phyloP scores from a whole-genome alignment of 2,113 vertebrate species.

The Cisticola juncidis region DNA sequence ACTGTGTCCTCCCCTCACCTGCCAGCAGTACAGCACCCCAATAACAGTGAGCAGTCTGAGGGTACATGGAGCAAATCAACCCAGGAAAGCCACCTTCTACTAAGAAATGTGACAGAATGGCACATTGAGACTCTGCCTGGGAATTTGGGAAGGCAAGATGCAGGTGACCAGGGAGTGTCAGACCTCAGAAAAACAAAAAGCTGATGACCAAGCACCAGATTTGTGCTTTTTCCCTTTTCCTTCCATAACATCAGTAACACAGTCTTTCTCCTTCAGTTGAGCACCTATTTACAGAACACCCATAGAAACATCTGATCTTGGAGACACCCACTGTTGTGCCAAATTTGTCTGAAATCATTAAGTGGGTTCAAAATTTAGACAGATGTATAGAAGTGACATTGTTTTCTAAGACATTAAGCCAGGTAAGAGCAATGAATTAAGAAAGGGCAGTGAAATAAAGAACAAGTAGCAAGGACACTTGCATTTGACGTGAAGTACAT shows the following conservation, averaged over 20 bases:
- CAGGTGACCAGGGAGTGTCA: background rate
- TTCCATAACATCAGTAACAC: background rate
- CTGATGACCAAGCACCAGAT: background rate
- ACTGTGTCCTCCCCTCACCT: background rate
- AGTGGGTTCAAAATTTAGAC: background rate
- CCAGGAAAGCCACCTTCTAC: background rate
- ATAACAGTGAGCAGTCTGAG: background rate
- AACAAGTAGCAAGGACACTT: background rate
- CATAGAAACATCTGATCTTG: background rate
- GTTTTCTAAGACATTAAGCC: background rate
- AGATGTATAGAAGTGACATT: background rate
- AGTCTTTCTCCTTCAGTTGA: background rate
- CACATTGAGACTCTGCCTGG: rapidly evolving
- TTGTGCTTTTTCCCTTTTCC: background rate
- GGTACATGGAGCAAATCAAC: background rate
- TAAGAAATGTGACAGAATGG: background rate
- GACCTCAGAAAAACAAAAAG: background rate
- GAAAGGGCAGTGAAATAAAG: background rate
- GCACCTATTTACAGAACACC: background rate
- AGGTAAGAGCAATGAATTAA: background rate
- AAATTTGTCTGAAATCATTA: background rate
- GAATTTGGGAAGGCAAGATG: background rate
- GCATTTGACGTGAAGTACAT: background rate
- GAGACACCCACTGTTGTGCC: background rate
- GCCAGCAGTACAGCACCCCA: background rate